Evolutionary conservation across 2,797 vertebrate species (phyloP).

Genomic region (Alauda arvensis): DNA sequence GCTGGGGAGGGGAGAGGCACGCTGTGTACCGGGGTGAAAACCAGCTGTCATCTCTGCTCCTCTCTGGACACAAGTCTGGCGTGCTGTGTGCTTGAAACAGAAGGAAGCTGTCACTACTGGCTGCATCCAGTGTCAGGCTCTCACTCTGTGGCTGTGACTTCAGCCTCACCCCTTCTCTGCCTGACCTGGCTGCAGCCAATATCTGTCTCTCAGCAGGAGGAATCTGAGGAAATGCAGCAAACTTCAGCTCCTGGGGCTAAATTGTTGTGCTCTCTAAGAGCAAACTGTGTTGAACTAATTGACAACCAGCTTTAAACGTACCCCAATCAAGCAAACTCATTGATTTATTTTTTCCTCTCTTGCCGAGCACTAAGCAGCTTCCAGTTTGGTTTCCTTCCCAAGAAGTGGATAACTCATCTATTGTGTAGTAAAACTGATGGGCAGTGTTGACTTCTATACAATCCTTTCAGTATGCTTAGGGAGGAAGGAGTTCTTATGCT

Average conservation of each 20-base stretch:
- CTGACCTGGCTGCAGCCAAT: conserved; percentile 30
- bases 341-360: conserved; percentile 63
- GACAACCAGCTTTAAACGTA: conserved; percentile 51
- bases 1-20: neutral
- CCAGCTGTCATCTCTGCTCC: neutral
- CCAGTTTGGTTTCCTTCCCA: conserved; percentile 31
- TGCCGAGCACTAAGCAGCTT: neutral
- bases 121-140: neutral
- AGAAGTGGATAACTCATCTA: conserved; percentile 37
- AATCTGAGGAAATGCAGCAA: conserved; percentile 27
- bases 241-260: conserved; percentile 54
- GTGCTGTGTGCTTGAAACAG: neutral
- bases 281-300: conserved; percentile 58
- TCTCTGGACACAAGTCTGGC: accelerated
- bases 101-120: neutral
- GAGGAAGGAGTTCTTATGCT: conserved; percentile 38
- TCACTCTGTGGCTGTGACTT: neutral
- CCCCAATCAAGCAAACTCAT: conserved; percentile 22
- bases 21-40: neutral
- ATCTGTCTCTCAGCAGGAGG: conserved; percentile 48
- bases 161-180: neutral
- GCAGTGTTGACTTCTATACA: conserved; percentile 44
- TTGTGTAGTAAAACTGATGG: conserved; percentile 47
- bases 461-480: conserved; percentile 17
- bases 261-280: conserved; percentile 40